A percentile compares a stretch with the other conserved stretches of the same genome.
phyloP scores from a whole-genome alignment of 2,888 invertebrate species.

The Brachypalpus laphriformis region DNA sequence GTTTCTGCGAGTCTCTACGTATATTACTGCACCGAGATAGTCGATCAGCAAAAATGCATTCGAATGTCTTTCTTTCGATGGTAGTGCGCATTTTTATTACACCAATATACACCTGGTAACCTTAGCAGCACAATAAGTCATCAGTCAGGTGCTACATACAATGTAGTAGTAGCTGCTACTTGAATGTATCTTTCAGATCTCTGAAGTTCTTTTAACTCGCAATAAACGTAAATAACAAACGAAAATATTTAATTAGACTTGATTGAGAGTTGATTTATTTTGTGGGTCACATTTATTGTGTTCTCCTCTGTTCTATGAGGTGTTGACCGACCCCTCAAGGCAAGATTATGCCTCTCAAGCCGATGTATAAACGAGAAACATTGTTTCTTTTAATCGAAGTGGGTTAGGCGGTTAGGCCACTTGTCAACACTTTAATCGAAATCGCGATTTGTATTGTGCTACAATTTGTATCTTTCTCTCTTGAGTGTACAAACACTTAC shows the following conservation, averaged over 20 bases:
- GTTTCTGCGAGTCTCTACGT: neutral
- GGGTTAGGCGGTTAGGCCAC: neutral
- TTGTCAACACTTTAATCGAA: slow-evolving; percentile 17
- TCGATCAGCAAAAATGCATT: neutral
- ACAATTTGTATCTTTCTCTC: neutral
- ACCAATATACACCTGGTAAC: neutral
- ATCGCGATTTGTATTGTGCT: neutral
- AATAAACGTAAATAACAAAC: neutral
- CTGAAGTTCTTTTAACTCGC: neutral
- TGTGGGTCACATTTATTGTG: slow-evolving; percentile 4
- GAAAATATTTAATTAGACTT: neutral
- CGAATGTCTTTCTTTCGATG: slow-evolving; percentile 3
- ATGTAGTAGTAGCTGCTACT: neutral
- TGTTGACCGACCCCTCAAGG: slow-evolving; percentile 5
- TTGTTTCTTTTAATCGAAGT: neutral
- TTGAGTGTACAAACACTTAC: neutral
- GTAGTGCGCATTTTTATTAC: neutral
- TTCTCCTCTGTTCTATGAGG: neutral
- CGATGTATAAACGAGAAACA: neutral
- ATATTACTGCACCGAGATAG: neutral
- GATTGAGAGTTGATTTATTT: neutral
- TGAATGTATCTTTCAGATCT: neutral
- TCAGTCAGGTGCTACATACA: neutral
- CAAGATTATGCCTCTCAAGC: neutral
- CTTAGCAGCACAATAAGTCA: neutral